Conservation (phyloP, 2,113 vertebrate genomes). For the Cololabis saira region DNA sequence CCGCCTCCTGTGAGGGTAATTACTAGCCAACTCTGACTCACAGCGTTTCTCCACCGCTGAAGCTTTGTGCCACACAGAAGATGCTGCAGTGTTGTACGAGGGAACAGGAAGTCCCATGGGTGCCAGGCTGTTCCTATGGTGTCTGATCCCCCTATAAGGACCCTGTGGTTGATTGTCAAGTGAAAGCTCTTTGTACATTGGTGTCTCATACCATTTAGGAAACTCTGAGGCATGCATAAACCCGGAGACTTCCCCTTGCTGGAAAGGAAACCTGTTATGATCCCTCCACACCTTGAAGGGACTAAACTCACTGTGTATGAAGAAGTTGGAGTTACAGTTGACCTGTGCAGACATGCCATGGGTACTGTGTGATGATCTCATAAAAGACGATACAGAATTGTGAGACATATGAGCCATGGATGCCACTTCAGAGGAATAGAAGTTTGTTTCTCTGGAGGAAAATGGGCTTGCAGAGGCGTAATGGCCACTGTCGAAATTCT, state of each 20-base stretch:
- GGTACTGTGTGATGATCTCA: constrained; percentile 76
- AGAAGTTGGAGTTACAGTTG: constrained; percentile 82
- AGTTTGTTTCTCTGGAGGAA: constrained; percentile 50
- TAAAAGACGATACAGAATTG: constrained; percentile 74
- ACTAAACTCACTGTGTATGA: constrained; percentile 96
- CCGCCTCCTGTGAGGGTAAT: constrained; percentile 85
- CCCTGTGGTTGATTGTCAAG: constrained; percentile 54
- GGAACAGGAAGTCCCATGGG: constrained; percentile 34
- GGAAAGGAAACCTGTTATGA: constrained; percentile 83
- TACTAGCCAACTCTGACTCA: constrained; percentile 72
- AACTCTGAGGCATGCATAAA: constrained; percentile 68
- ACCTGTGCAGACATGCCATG: constrained; percentile 79
- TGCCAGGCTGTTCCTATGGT: constrained; percentile 50
- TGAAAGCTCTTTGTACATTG: constrained; percentile 77
- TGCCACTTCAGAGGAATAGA: constrained; percentile 67
- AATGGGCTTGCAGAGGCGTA: constrained; percentile 60
- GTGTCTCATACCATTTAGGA: constrained; percentile 74
- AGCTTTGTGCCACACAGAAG: constrained; percentile 68
- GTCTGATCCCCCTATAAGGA: constrained; percentile 49
- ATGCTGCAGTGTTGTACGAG: constrained; percentile 53
- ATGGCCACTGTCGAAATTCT: constrained; percentile 63
- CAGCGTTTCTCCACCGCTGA: constrained; percentile 71
- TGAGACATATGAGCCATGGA: constrained; percentile 60
- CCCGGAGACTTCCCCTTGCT: constrained; percentile 72
- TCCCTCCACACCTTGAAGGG: constrained; percentile 94